Evolutionary conservation across 2,113 vertebrate species (phyloP), one percentile per base, ranked within the genome.

Genomic region (Elephas maximus): DNA sequence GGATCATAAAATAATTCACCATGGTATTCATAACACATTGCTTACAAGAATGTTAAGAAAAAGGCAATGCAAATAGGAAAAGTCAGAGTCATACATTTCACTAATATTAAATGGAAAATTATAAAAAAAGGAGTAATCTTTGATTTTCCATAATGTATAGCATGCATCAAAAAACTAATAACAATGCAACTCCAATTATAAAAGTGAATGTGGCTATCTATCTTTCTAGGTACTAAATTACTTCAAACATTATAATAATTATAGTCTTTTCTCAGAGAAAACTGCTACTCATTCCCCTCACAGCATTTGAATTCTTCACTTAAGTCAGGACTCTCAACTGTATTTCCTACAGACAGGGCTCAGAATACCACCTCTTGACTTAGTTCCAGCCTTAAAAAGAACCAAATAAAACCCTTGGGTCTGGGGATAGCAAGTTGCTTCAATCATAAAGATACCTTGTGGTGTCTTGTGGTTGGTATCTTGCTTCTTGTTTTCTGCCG

Each of bases 31-130:
- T 93, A 93, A 86, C 77, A 96, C 90, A 90, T 91, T 79, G 51
- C 88, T 84, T 91, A 41, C 77, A 96, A 96, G 71, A 97, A 96
- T 82, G 86, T 77, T 90, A 93, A 95, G 91, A 92, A 98, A n/a
- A 87, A 86, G 86, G 87, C 0, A 0, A 90, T 73, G 69, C 41
- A 90, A 94, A 63, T 26, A 18, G 26, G 41, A n/a, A 57, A 41
- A 93, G 57, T 60, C 80, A 90, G 71, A 91, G 73, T n/a, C 30
- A 78, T 23, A 78, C 63, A 5, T 95, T 94, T 95, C 44, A 53
- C 62, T 89, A 85, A 73, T 7, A 51, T 15, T 37, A 96, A 96
- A 94, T 88, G 53, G 82, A 95, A 89, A 97, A 93, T 48, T 89
- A 93, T 53, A 85, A 86, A 37, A 60, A 92, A 87, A 88, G 1